Percentiles rank a stretch among this genome's conserved stretches.
These are phyloP conservation scores for Stomatorhinus walkeri DNA, from an alignment of 2,797 vertebrate genomes.

Conservation along the genomic window DNA sequence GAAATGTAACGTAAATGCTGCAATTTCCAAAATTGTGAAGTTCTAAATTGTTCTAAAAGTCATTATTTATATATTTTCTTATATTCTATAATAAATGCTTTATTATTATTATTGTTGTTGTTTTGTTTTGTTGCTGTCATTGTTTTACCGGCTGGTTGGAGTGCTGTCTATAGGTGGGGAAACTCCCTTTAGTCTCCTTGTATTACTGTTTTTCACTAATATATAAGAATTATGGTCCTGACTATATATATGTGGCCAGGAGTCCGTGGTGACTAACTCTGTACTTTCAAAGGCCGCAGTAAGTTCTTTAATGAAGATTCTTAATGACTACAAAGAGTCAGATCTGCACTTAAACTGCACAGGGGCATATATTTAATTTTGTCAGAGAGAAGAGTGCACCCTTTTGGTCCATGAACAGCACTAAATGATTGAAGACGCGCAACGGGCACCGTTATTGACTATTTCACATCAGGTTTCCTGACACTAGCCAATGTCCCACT, in stretches of 20 bases:
- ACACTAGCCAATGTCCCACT: neutral
- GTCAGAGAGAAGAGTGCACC: neutral
- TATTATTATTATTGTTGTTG: neutral
- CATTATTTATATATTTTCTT: neutral
- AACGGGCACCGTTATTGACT: neutral
- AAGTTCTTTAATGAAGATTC: slow-evolving; percentile 5
- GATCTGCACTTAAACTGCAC: neutral
- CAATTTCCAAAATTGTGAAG: neutral
- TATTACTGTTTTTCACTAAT: neutral
- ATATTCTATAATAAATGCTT: neutral
- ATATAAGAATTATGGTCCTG: neutral
- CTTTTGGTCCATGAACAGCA: neutral
- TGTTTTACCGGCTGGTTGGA: neutral
- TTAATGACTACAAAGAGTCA: neutral
- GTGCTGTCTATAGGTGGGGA: neutral
- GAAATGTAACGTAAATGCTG: neutral
- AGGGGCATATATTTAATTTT: neutral
- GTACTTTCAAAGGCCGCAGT: neutral
- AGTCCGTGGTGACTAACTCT: neutral
- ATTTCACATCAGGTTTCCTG: neutral
- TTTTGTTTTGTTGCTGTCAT: neutral
- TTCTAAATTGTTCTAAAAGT: neutral
- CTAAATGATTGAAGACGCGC: neutral
- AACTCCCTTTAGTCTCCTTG: neutral
- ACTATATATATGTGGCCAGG: neutral